Conservation (phyloP, 1,140 invertebrate species). For the Trialeurodes vaporariorum region DNA sequence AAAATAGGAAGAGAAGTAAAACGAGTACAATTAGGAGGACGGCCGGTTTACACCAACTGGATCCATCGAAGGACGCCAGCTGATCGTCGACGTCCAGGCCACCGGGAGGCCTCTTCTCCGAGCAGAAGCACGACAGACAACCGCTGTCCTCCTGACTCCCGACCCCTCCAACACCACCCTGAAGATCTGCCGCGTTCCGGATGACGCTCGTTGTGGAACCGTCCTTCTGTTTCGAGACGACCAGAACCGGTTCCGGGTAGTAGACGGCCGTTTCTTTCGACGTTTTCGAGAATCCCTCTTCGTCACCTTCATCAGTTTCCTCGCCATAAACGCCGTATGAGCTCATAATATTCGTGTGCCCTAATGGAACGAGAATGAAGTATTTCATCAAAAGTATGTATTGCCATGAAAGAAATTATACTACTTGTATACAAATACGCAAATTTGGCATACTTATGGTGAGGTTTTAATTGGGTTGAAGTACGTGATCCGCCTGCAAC, state of each 20-base stretch:
- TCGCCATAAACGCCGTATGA: slow-evolving; percentile 16
- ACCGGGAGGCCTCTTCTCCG: background rate
- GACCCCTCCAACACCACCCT: background rate
- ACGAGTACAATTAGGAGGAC: slow-evolving; percentile 40
- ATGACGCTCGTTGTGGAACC: slow-evolving; percentile 13
- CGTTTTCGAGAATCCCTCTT: slow-evolving; percentile 6
- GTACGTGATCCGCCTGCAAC: too few relatives aligned
- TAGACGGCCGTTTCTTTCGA: background rate
- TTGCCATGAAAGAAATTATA: too few relatives aligned
- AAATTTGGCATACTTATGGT: too few relatives aligned
- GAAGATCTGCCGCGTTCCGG: background rate
- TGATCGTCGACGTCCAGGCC: background rate
- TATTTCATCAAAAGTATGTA: too few relatives aligned
- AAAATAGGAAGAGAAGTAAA: slow-evolving; percentile 41
- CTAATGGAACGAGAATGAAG: too few relatives aligned
- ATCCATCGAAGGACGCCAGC: slow-evolving; percentile 3
- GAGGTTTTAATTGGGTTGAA: too few relatives aligned
- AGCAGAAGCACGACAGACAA: slow-evolving; percentile 13
- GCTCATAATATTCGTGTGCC: slow-evolving; percentile 13
- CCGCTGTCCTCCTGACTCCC: background rate
- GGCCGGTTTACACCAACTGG: slow-evolving; percentile 39
- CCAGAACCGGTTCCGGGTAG: slow-evolving; percentile 15
- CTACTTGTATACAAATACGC: too few relatives aligned
- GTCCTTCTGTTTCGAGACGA: slow-evolving; percentile 15
- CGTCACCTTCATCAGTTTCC: slow-evolving; percentile 3